These are phyloP conservation scores for Taxidea taxus DNA, from an alignment of 2,113 vertebrate genomes.

Conservation along the genomic window DNA sequence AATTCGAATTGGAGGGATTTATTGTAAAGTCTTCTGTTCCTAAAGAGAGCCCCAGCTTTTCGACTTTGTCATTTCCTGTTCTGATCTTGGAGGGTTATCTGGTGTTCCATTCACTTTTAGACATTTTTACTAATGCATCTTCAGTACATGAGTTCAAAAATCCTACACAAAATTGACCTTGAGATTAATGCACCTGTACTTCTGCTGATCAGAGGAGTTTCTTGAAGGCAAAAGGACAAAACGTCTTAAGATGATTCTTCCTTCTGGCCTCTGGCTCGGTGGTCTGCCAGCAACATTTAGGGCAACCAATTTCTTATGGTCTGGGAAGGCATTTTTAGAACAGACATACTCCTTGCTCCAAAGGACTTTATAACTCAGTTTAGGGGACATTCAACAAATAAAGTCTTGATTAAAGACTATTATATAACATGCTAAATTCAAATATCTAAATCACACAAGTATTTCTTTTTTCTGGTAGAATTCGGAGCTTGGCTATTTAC, in stretches of 20 bases:
- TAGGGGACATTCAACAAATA: neutral
- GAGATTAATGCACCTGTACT: neutral
- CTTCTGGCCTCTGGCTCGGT: neutral
- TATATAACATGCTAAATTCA: neutral
- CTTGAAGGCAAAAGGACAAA: neutral
- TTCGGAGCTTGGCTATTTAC: neutral
- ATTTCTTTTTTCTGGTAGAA: neutral
- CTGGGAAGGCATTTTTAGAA: neutral
- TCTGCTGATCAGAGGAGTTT: neutral
- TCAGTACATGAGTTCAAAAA: neutral
- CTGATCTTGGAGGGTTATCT: neutral
- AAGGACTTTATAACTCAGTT: neutral
- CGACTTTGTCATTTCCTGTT: neutral
- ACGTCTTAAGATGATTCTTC: neutral
- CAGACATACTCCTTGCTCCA: neutral
- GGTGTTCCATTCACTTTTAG: neutral
- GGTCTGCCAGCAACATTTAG: neutral
- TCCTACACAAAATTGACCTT: neutral
- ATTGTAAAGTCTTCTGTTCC: neutral
- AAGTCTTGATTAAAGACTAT: neutral
- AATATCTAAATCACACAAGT: neutral
- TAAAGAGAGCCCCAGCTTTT: neutral
- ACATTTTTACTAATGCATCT: neutral
- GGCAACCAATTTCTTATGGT: neutral
- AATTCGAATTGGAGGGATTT: neutral